Conservation (phyloP, 1,140 invertebrate genomes). For the Saccostrea cuccullata region DNA sequence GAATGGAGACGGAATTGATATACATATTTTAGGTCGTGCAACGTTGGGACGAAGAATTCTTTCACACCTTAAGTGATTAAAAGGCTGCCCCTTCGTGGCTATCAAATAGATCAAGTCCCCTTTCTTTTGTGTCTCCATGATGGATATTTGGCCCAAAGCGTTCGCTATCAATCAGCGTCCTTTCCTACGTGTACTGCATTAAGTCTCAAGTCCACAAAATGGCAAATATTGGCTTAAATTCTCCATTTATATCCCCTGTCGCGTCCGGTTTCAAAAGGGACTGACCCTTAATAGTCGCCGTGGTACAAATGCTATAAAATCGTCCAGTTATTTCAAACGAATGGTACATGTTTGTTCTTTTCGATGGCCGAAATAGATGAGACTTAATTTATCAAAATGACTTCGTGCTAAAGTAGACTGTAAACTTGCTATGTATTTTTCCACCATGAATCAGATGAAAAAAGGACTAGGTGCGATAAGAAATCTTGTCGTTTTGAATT, state of each 20-base stretch:
- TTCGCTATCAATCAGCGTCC: slow-evolving; percentile 45
- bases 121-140: slow-evolving; percentile 50
- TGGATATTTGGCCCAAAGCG: slow-evolving; percentile 53
- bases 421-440: not conserved
- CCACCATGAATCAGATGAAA: slow-evolving; percentile 16
- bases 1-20: not conserved
- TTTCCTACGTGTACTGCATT: slow-evolving; percentile 22
- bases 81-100: slow-evolving; percentile 37
- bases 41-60: slow-evolving; percentile 11
- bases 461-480: not conserved
- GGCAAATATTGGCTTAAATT: slow-evolving; percentile 44
- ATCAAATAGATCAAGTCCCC: slow-evolving; percentile 49
- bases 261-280: slow-evolving; percentile 12
- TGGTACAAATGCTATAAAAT: slow-evolving; percentile 20
- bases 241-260: slow-evolving; percentile 39
- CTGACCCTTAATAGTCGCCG: not conserved
- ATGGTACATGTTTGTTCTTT: not conserved
- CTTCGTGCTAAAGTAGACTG: not conserved
- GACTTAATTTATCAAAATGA: slow-evolving; percentile 25
- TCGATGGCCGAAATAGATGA: slow-evolving; percentile 18
- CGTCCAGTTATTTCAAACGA: not conserved
- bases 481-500: not conserved
- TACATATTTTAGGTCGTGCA: slow-evolving; percentile 17
- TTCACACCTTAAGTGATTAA: slow-evolving; percentile 40
- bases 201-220: slow-evolving; percentile 1